Percentiles rank a stretch among this genome's conserved stretches.
phyloP scores from a whole-genome alignment of 2,797 vertebrate species.

The Semaprochilodus insignis region DNA sequence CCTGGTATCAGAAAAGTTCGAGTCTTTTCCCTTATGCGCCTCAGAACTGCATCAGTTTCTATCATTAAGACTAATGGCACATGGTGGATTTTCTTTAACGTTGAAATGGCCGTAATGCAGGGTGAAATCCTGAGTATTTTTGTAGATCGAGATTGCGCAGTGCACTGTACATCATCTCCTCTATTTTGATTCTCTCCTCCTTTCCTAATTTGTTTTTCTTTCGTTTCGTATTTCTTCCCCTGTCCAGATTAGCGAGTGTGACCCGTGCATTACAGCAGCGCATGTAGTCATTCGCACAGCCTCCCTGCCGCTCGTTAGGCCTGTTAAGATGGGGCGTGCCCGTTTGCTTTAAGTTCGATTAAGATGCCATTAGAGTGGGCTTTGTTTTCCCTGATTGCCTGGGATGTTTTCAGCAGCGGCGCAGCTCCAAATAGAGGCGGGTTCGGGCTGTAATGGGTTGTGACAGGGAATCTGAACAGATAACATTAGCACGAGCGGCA shows the following conservation, averaged over 20 bases:
- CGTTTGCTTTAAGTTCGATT: constrained; percentile 65
- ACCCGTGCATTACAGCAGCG: not conserved
- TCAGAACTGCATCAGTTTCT: constrained; percentile 39
- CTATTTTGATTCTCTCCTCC: constrained; percentile 1
- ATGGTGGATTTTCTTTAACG: constrained; percentile 12
- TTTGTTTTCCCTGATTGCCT: constrained; percentile 75
- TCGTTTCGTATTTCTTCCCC: not conserved
- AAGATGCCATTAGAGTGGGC: constrained; percentile 73
- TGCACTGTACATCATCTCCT: not conserved
- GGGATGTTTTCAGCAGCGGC: constrained; percentile 75
- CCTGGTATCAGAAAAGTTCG: constrained; percentile 62
- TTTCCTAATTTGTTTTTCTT: constrained; percentile 5
- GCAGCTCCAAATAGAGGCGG: constrained; percentile 68
- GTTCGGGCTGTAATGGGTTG: constrained; percentile 73
- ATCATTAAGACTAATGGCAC: constrained; percentile 26
- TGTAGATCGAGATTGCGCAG: not conserved
- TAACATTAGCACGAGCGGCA: constrained; percentile 80
- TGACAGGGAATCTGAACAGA: constrained; percentile 83
- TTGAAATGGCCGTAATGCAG: constrained; percentile 7
- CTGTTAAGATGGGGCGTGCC: not conserved
- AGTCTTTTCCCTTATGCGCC: constrained; percentile 60
- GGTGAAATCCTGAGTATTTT: constrained; percentile 1
- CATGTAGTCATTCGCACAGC: not conserved
- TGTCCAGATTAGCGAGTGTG: constrained; percentile 10
- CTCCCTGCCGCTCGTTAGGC: not conserved